Base-by-base conservation (phyloP, 2,888 invertebrate genomes). In the Barypeithes pellucidus region DNA sequence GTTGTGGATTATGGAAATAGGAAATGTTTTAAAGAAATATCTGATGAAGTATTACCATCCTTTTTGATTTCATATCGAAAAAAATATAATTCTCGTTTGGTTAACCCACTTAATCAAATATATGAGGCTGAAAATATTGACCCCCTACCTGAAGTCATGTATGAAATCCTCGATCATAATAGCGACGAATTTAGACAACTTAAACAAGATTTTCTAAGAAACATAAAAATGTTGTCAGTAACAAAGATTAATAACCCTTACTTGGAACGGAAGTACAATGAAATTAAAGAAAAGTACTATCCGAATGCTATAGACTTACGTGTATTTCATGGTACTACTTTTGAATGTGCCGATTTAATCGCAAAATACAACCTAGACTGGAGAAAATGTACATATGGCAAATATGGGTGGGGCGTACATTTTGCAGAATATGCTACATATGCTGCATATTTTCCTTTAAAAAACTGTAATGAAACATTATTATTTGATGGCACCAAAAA, bases 1-100 rank as follows among this genome's bases (percentile, higher is more conserved):
- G 16, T 50, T 50, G 3, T 20, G 22, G 47, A 50, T 22, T 50
- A 50, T 22, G 47, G 47, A 50, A 50, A 50, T 50, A 50, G 12
- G 11, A 50, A 50, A 9, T 50, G 22, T 50, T 16, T 50, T 50
- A 50, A 50, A 50, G 12, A 3, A 5, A 22, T 50, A 11, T 50
- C 47, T 22, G 18, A 14, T 9, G 47, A 50, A 12, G 18, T 50
- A 18, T 22, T 50, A 12, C 47, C 47, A 9, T 22, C 2, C 9
- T 20, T 3, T 2, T 50, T 50, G 0, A 22, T 50, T 50, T 20
- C 9, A 50, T 50, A 20, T 50, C 8, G 22, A 3, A 50, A 22
- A 50, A 50, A 18, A 22, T 50, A 50, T 50, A 50, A 50, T 22
- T 20, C 20, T 22, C 47, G 47, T 50, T 9, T 50, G 8, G 22